Base-by-base conservation (phyloP, 2,888 invertebrate species). In the Mythimna albipuncta region DNA sequence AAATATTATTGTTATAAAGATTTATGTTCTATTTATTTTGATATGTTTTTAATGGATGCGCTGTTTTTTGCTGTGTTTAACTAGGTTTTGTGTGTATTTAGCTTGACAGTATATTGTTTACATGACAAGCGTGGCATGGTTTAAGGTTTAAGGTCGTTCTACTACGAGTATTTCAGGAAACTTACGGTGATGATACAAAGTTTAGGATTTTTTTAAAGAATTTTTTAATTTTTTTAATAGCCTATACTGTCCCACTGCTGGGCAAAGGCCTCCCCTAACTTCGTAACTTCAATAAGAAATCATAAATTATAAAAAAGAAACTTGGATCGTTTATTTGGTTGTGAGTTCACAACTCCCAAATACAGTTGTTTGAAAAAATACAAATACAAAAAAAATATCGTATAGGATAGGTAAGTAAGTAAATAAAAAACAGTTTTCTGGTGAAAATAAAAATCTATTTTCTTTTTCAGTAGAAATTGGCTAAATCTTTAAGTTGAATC, bases 11-110 rank as follows among this genome's bases (percentile, higher is more conserved):
- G 69, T 78, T 73, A 64, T 47, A 67, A 61, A 74, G 83, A 81
- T 83, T 77, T 73, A 83, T 79, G 72, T 50, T 57, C 13, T 64
- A 47, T 77, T 76, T 85, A 82, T 76, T 76, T 74, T 85, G 63
- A 76, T 70, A 52, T 64, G 21, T 66, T 63, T 73, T 65, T 81
- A 80, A 75, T 76, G 61, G 72, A 19, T 69, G 52, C 44, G 32
- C 41, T 69, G 72, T 61, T 73, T 79, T 44, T 44, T 38, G 32
- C 32, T 32, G 32, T 41, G 7, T 41, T 54, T 58, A 73, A 21
- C 35, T 62, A 4, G 63, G 11, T 61, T 61, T 55, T 13, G 10
- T 38, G 55, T 1, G 35, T 62, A 57, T 72, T 77, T 59, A 61
- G 59, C n/a, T 77, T 64, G 32, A 64, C 26, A 55, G 69, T n/a